Evolutionary conservation across 1,140 invertebrate species (phyloP), one percentile per base, ranked within the genome.

Genomic region (Heliconius congener): DNA sequence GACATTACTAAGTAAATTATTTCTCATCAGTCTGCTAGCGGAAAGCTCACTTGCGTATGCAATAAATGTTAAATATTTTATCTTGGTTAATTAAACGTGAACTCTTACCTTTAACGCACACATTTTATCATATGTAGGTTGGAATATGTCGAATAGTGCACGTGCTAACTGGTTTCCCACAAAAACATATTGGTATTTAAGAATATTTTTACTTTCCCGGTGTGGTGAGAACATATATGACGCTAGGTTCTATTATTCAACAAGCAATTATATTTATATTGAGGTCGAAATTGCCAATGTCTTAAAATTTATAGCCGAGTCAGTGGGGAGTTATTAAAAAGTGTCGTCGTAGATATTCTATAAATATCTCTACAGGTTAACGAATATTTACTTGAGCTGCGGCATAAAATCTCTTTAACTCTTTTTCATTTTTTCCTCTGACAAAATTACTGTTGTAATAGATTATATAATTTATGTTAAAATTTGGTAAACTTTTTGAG

Each of bases 11-110:
- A 66, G 37, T 76, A 42, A 66, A 60, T 76, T 76, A 70, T 76
- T 76, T 23, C 57, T 76, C 74, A 60, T 76, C 57, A 52, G 60
- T n/a, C 74, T 39, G 3, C 34, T 66, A 66, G 19, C 18, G 55
- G 57, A 66, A 76, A 76, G 39, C 19, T 76, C 66, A 6, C 74
- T 76, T 66, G 57, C 50, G 55, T 76, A 76, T 66, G 60, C 34
- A 46, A 66, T 66, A 70, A 76, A 6, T 16, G 60, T 66, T 66
- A 66, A 27, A 76, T 76, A 76, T 76, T 76, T 66, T 66, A 39
- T 66, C 3, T 76, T 76, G 23, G 74, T 76, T 76, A 66, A 76
- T 76, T 76, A 76, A 76, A 76, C 57, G 30, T 13, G 18, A 66
- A 66, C 57, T 39, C 66, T 76, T 66, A 19, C 55, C 60, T 66